These are phyloP conservation scores for Camponotus vicinus DNA, from an alignment of 1,140 invertebrate genomes.

Conservation along the genomic window DNA sequence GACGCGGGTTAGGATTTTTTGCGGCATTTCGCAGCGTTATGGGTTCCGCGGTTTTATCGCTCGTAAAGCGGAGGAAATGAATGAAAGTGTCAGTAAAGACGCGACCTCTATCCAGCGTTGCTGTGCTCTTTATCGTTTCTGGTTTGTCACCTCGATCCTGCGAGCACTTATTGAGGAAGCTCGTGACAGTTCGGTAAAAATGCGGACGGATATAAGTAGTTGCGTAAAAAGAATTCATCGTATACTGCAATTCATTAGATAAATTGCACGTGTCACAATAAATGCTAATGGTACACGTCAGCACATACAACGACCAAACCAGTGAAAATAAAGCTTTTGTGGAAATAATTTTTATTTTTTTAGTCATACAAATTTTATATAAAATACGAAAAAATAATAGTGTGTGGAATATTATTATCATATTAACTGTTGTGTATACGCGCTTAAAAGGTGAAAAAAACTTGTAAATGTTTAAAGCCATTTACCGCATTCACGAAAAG, in stretches of 20 bases:
- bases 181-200: conserved; percentile 34
- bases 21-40: conserved; percentile 37
- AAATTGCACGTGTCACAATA: background rate
- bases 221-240: background rate
- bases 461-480: background rate
- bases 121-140: conserved; percentile 54
- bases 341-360: conserved; percentile 4
- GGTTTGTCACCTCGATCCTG: conserved; percentile 48
- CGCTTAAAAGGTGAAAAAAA: background rate
- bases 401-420: background rate
- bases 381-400: conserved; percentile 9
- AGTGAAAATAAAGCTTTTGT: background rate
- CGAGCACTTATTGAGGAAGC: conserved; percentile 27
- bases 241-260: background rate
- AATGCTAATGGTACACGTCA: background rate
- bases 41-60: conserved; percentile 61
- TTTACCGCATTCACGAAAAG: no score
- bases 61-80: conserved; percentile 71
- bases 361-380: background rate
- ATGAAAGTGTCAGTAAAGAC: conserved; percentile 68
- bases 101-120: background rate
- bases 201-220: background rate
- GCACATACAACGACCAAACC: background rate
- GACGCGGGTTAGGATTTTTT: conserved; percentile 39
- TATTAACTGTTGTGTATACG: background rate